Evolutionary conservation across 2,113 vertebrate genomes (phyloP).

Genomic region (Oncorhynchus tshawytscha): DNA sequence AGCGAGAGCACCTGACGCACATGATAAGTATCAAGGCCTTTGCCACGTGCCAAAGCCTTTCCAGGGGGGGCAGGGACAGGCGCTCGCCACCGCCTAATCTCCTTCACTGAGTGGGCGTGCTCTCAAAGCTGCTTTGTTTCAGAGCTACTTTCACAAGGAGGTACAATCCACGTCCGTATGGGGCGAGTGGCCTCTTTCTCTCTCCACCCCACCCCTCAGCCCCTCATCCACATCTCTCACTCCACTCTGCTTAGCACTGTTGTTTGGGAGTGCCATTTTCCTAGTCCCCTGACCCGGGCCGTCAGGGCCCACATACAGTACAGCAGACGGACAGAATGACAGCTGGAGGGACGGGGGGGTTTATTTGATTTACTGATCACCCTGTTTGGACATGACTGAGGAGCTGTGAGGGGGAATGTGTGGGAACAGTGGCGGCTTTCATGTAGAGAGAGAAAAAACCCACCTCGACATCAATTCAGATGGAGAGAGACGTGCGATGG

Average conservation of each 20-base stretch:
- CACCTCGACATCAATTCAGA: slow-evolving; percentile 5
- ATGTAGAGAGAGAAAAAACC: slow-evolving; percentile 31
- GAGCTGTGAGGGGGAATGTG: background rate
- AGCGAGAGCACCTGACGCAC: slow-evolving; percentile 71
- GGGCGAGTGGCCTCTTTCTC: background rate
- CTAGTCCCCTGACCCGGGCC: background rate
- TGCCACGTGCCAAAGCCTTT: slow-evolving; percentile 72
- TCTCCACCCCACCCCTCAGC: slow-evolving; percentile 3
- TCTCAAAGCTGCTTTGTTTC: slow-evolving; percentile 79
- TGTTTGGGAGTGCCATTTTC: slow-evolving; percentile 32
- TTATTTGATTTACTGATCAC: slow-evolving; percentile 53
- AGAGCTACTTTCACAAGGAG: slow-evolving; percentile 68
- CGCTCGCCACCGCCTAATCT: slow-evolving; percentile 54
- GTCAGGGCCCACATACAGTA: background rate
- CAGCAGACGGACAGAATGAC: slow-evolving; percentile 1
- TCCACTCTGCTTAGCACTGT: slow-evolving; percentile 38
- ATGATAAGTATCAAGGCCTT: slow-evolving; percentile 71
- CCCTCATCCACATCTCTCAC: background rate
- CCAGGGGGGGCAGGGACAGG: slow-evolving; percentile 15
- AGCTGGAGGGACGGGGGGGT: background rate
- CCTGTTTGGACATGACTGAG: slow-evolving; percentile 48
- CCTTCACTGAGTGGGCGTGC: slow-evolving; percentile 55
- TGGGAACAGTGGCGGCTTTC: slow-evolving; percentile 39
- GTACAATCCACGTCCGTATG: slow-evolving; percentile 38
- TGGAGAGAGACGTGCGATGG: slow-evolving; percentile 6